Evolutionary conservation across 1,140 invertebrate species (phyloP).

Genomic region (Drosophila sp.): DNA sequence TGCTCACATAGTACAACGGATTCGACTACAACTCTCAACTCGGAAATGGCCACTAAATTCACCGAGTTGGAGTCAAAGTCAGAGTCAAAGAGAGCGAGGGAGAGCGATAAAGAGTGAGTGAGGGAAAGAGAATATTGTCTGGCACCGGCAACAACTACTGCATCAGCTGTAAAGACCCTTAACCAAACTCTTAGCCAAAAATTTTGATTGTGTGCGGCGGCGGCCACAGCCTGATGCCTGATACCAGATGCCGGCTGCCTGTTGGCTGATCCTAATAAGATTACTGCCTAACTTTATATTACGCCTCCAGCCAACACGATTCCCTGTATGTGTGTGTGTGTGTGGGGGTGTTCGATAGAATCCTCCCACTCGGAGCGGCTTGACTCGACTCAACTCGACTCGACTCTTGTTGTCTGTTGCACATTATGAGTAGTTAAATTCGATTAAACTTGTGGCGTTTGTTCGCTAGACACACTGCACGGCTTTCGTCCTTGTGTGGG

Average conservation of each 20-base stretch:
- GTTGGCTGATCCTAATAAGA: conserved; percentile 78
- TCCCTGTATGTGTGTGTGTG: conserved; percentile 4
- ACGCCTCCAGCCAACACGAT: conserved; percentile 31
- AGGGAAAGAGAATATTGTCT: conserved; percentile 2
- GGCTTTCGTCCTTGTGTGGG: conserved; percentile 26
- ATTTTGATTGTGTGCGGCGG: conserved; percentile 21
- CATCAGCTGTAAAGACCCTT: conserved; percentile 56
- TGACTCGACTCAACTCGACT: background rate
- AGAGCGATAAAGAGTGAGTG: background rate
- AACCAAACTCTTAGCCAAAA: conserved; percentile 1
- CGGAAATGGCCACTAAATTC: conserved; percentile 12
- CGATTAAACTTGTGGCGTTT: conserved; percentile 80
- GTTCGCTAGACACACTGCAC: conserved; percentile 35
- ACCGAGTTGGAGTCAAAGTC: background rate
- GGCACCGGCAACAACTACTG: conserved; percentile 15
- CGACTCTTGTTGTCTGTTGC: conserved; percentile 68
- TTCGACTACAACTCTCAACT: conserved; percentile 28
- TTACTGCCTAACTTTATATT: conserved; percentile 77
- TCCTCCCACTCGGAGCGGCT: conserved; percentile 10
- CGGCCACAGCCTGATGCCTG: conserved; percentile 5
- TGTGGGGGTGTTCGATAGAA: conserved; percentile 2
- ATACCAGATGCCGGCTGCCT: conserved; percentile 22
- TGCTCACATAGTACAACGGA: conserved; percentile 58
- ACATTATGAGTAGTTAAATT: conserved; percentile 82
- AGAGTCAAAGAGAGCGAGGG: background rate